phyloP scores from a whole-genome alignment of 1,140 invertebrate species.

The Brachionus rotundiformis region DNA sequence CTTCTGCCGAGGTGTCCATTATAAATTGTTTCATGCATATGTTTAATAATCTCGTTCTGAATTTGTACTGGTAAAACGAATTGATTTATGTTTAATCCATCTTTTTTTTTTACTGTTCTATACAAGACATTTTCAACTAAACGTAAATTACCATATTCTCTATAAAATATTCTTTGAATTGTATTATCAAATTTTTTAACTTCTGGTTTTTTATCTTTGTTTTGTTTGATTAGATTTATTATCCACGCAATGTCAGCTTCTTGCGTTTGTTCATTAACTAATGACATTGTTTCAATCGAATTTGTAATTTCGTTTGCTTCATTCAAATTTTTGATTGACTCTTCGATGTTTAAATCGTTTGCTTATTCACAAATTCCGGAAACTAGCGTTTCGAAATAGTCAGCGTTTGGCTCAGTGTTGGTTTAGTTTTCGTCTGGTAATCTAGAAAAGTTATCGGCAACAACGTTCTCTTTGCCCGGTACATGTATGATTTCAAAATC shows the following conservation, averaged over 20 bases:
- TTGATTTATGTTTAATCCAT: constrained; percentile 11
- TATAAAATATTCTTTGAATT: constrained; percentile 13
- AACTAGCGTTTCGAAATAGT: constrained; percentile 41
- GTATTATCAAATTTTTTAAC: constrained; percentile 32
- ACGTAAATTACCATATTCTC: constrained; percentile 39
- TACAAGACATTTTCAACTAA: constrained; percentile 16
- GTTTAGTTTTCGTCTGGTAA: not conserved
- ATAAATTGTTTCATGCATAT: constrained; percentile 41
- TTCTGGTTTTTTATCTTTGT: constrained; percentile 13
- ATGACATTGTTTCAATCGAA: constrained; percentile 9
- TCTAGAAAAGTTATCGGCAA: constrained; percentile 54
- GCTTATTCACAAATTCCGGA: not conserved
- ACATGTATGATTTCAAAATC: not conserved
- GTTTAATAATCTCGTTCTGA: not conserved
- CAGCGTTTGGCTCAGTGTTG: constrained; percentile 51
- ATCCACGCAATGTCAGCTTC: constrained; percentile 20
- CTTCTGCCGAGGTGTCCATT: constrained; percentile 42
- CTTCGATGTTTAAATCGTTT: not conserved
- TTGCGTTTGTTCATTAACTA: constrained; percentile 15
- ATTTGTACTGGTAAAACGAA: constrained; percentile 17
- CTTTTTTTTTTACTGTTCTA: not conserved
- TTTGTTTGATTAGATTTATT: constrained; percentile 36
- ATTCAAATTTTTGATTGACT: not conserved
- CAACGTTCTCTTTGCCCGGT: not conserved
- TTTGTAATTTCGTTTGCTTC: not conserved